A percentile compares a stretch with the other conserved stretches of the same genome.
Evolutionary conservation across 2,888 invertebrate species (phyloP).

Genomic region (Nycteola revayana): DNA sequence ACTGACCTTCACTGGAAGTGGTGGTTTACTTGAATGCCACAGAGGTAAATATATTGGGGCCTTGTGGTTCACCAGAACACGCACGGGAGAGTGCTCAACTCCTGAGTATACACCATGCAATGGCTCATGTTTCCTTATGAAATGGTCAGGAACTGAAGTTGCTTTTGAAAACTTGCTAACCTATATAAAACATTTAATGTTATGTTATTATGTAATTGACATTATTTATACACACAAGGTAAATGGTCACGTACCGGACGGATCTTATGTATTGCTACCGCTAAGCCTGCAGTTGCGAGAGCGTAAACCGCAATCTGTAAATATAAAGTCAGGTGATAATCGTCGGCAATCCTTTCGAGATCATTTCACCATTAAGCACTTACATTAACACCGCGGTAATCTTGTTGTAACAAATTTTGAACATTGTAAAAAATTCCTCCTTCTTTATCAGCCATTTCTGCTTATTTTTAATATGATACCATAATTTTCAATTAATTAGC

Average conservation of each 20-base stretch:
- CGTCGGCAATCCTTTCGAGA: slow-evolving; percentile 11
- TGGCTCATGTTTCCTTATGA: slow-evolving; percentile 74
- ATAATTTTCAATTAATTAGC: slow-evolving; percentile 55
- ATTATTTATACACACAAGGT: slow-evolving; percentile 22
- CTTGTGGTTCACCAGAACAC: slow-evolving; percentile 79
- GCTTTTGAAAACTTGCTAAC: slow-evolving; percentile 84
- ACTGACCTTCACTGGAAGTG: slow-evolving; percentile 76
- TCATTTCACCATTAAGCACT: slow-evolving; percentile 29
- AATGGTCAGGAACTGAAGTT: slow-evolving; percentile 80
- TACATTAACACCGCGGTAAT: slow-evolving; percentile 75
- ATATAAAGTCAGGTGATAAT: slow-evolving; percentile 29
- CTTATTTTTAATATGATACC: slow-evolving; percentile 35
- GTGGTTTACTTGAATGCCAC: slow-evolving; percentile 74
- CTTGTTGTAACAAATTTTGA: slow-evolving; percentile 61
- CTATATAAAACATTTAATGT: slow-evolving; percentile 49
- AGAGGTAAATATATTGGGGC: slow-evolving; percentile 80
- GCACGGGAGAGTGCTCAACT: slow-evolving; percentile 75
- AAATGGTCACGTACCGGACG: slow-evolving; percentile 76
- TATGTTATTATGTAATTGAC: slow-evolving; percentile 61
- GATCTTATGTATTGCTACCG: slow-evolving; percentile 80
- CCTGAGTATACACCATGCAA: slow-evolving; percentile 75
- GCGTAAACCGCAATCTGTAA: slow-evolving; percentile 83
- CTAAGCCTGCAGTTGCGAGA: slow-evolving; percentile 78
- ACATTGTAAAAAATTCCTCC: slow-evolving; percentile 56
- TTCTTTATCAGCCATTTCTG: slow-evolving; percentile 58